A percentile compares a stretch with the other conserved stretches of the same genome.
phyloP scores from a whole-genome alignment of 2,888 invertebrate genomes.

The Trissolcus brochymenae region DNA sequence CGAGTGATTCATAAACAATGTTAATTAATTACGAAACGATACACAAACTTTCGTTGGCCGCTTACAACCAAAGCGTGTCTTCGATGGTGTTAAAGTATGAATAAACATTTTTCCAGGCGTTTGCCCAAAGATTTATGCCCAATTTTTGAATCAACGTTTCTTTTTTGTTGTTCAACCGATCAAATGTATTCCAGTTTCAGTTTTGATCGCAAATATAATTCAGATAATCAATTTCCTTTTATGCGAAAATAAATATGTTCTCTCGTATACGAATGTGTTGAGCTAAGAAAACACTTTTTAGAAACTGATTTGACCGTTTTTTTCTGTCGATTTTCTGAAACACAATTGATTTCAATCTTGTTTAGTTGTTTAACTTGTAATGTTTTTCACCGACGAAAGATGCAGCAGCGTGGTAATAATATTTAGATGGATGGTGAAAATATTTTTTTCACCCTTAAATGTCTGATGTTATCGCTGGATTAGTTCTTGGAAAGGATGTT shows the following conservation, averaged over 20 bases:
- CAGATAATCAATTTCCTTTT: too few relatives aligned
- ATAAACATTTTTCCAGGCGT: slow-evolving; percentile 34
- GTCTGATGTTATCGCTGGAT: slow-evolving; percentile 20
- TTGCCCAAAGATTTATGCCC: slow-evolving; percentile 20
- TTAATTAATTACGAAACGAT: slow-evolving; percentile 36
- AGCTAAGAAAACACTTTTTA: too few relatives aligned
- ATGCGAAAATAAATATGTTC: too few relatives aligned
- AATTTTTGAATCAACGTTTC: slow-evolving; percentile 3
- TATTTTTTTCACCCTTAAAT: slow-evolving; percentile 5
- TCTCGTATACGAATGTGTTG: too few relatives aligned
- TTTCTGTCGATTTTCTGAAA: neutral
- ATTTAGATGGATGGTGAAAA: slow-evolving; percentile 29
- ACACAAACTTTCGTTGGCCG: slow-evolving; percentile 17
- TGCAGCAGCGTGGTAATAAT: slow-evolving; percentile 13
- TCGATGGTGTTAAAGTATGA: slow-evolving; percentile 20
- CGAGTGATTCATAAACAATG: slow-evolving; percentile 38
- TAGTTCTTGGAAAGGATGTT: slow-evolving; percentile 24
- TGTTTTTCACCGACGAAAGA: slow-evolving; percentile 16
- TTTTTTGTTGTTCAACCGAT: neutral
- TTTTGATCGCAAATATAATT: too few relatives aligned
- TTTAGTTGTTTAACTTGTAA: neutral
- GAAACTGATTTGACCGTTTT: neutral
- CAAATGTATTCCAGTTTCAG: slow-evolving; percentile 1
- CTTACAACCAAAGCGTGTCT: slow-evolving; percentile 16
- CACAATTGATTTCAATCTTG: too few relatives aligned